These are phyloP conservation scores for Leptosomus discolor DNA, from an alignment of 2,113 vertebrate genomes.

Conservation along the genomic window DNA sequence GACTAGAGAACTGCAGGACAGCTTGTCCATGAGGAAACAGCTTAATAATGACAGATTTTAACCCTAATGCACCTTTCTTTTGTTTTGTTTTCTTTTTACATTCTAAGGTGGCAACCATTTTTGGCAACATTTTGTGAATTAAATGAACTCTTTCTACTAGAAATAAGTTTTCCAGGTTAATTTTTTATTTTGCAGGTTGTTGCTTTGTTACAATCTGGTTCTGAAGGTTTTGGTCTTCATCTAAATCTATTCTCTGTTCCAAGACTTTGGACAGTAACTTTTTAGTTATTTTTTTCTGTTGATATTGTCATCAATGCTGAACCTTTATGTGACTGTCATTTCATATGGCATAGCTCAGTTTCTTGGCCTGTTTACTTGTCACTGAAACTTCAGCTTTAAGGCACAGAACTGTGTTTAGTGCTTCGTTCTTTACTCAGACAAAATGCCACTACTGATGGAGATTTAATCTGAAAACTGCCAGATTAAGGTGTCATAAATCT, in stretches of 20 bases:
- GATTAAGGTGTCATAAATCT: not conserved
- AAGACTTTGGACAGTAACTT: not conserved
- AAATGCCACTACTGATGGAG: not conserved
- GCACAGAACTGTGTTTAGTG: not conserved
- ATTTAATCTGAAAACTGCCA: not conserved
- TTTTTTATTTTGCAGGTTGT: not conserved
- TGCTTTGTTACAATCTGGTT: not conserved
- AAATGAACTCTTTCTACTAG: not conserved
- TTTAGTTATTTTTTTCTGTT: not conserved
- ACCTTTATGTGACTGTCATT: not conserved
- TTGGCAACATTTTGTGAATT: not conserved
- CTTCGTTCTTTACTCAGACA: not conserved
- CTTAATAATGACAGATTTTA: not conserved
- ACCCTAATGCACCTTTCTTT: not conserved
- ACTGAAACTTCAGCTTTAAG: not conserved
- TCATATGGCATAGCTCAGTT: not conserved
- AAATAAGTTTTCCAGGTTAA: not conserved
- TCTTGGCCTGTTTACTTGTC: not conserved
- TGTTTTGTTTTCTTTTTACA: not conserved
- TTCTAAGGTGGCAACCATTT: not conserved
- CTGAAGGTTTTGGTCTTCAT: not conserved
- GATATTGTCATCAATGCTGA: not conserved
- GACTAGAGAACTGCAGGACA: not conserved
- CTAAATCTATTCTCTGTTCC: not conserved
- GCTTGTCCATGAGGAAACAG: rapidly evolving